Percentiles rank a stretch among this genome's conserved stretches.
These are phyloP conservation scores for Tetranychus piercei DNA, from an alignment of 2,888 invertebrate species.

Conservation along the genomic window DNA sequence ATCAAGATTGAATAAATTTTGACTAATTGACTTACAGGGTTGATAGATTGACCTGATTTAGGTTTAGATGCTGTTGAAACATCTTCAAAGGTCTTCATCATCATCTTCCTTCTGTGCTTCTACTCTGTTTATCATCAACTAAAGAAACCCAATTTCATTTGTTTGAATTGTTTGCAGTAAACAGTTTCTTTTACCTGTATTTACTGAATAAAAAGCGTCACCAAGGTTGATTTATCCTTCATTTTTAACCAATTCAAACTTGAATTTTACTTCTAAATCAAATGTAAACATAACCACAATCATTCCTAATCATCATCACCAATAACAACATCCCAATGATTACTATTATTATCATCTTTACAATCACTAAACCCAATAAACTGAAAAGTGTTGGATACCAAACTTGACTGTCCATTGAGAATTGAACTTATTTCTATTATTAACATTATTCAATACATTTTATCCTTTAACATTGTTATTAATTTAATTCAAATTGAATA, in stretches of 20 bases:
- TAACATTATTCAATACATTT: too few relatives aligned
- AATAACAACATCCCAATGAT: not conserved
- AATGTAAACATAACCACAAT: not conserved
- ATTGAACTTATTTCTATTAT: too few relatives aligned
- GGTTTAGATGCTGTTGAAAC: not conserved
- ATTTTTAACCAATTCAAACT: not conserved
- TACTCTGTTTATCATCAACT: not conserved
- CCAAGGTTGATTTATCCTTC: conserved; percentile 1
- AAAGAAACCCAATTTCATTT: not conserved
- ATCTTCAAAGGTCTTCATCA: not conserved
- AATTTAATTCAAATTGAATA: too few relatives aligned
- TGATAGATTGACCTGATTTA: not conserved
- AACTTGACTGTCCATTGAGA: not conserved
- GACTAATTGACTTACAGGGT: not conserved
- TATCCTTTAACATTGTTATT: too few relatives aligned
- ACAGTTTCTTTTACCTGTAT: not conserved
- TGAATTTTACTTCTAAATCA: not conserved
- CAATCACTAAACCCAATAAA: not conserved
- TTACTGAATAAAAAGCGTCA: not conserved
- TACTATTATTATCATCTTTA: not conserved
- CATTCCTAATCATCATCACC: not conserved
- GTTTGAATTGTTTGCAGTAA: not conserved
- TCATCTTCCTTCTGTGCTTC: not conserved
- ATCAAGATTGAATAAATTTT: not conserved
- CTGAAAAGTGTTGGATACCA: not conserved